Conservation (phyloP, 2,888 invertebrate genomes). For the Keiferia lycopersicella region DNA sequence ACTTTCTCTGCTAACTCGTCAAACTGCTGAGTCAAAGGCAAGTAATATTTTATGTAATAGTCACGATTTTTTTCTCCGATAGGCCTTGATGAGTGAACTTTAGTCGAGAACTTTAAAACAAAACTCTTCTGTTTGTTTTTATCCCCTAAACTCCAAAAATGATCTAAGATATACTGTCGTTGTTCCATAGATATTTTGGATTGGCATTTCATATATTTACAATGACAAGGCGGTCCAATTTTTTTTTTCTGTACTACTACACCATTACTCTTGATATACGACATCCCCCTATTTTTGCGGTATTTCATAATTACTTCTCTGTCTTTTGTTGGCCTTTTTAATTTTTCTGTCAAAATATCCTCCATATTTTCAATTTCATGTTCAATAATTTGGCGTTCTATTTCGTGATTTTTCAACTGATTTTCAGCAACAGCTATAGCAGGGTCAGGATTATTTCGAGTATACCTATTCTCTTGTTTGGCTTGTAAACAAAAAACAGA, state of each 20-base stretch:
- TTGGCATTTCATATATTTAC: slow-evolving; percentile 4
- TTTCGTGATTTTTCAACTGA: not conserved
- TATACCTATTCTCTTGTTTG: not conserved
- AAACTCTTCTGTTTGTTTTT: not conserved
- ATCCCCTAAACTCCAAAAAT: slow-evolving; percentile 11
- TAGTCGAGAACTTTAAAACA: not conserved
- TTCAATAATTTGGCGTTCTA: not conserved
- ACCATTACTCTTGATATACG: not conserved
- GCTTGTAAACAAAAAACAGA: not conserved
- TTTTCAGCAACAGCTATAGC: not conserved
- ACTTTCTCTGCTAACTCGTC: slow-evolving; percentile 2
- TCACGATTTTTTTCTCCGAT: not conserved
- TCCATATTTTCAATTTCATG: not conserved
- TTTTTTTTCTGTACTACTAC: slow-evolving; percentile 7
- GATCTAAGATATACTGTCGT: not conserved
- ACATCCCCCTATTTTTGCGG: not conserved
- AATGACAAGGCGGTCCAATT: not conserved
- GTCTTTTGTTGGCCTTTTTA: slow-evolving; percentile 12
- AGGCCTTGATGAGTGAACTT: not conserved
- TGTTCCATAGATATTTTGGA: slow-evolving; percentile 10
- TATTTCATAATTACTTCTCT: slow-evolving; percentile 5
- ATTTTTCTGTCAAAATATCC: slow-evolving; percentile 12
- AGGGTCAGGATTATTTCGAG: not conserved
- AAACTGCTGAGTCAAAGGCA: not conserved
- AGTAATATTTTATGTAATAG: slow-evolving; percentile 3